These are phyloP conservation scores for Meles meles DNA, from an alignment of 2,113 vertebrate genomes.

Conservation along the genomic window DNA sequence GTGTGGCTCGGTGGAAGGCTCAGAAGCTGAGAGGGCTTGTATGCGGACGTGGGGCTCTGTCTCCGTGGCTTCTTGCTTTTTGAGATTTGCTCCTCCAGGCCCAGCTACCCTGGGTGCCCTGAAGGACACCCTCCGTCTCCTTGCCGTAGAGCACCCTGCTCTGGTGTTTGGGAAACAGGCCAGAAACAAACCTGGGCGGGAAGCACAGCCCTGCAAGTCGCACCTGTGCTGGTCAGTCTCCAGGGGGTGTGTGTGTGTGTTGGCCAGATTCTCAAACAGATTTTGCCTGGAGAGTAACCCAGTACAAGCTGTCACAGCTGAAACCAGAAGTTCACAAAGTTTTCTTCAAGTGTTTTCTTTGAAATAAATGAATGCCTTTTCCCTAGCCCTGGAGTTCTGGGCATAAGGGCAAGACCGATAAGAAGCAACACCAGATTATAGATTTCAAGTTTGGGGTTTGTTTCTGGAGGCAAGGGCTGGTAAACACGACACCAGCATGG, in stretches of 20 bases:
- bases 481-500: neutral
- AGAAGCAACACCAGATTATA: neutral
- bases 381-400: neutral
- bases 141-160: rapidly evolving
- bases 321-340: neutral
- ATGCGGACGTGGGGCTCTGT: neutral
- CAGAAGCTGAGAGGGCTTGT: too few species aligned
- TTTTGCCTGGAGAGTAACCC: neutral
- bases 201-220: neutral
- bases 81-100: neutral
- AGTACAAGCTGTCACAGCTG: too few species aligned
- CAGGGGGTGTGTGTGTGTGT: too few species aligned
- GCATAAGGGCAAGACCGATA: neutral
- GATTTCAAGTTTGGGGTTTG: neutral
- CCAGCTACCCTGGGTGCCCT: rapidly evolving
- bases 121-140: neutral
- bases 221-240: neutral
- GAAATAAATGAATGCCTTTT: neutral
- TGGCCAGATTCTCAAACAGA: neutral
- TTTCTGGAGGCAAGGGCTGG: neutral
- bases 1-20: neutral
- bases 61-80: neutral
- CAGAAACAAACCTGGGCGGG: rapidly evolving
- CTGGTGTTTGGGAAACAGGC: rapidly evolving
- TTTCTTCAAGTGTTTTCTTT: neutral